Evolutionary conservation across 2,888 invertebrate species (phyloP), one percentile per base, ranked within the genome.

Genomic region (Crossocerus cetratus): DNA sequence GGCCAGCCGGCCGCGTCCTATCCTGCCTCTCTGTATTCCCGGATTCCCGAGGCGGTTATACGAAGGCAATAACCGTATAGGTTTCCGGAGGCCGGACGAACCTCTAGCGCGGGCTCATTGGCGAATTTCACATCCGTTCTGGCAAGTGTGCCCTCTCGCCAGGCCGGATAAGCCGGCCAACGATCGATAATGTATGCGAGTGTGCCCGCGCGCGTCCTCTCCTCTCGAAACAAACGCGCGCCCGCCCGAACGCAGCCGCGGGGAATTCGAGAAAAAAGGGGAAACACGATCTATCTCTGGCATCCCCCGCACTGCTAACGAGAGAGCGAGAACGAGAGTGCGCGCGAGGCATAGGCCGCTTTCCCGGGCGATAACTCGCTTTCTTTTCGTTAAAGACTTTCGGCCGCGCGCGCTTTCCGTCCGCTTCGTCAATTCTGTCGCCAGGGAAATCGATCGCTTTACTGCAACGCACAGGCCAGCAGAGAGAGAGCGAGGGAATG

Each of bases 171-270:
- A 76, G 71, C 69, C 54, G 72, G 74, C 74, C 67, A 72, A 69
- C 61, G 78, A 66, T 82, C 78, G 78, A 83, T 83, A 83, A 83
- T 80, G 77, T 83, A 83, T 83, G 82, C 82, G 77, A 77, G 69
- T 71, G 43, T 43, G 62, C 61, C 67, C 62, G 59, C 61, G 49
- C 32, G 56, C 42, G n/a, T 16, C n/a, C 32, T 20, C 20, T 18
- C 44, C 43, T 54, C n/a, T 54, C n/a, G 3, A 49, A 49, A 49
- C 49, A 14, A 49, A 14, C 13, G 16, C 16, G 13, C 32, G 2
- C 11, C 22, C 32, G 14, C 18, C 49, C 67, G 44, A 59, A 20
- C 32, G 49, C 23, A 49, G 60, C 43, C 20, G 58, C 18, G 42
- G 0, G 20, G 44, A 56, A n/a, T 59, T 57, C 58, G 73, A 62